Evolutionary conservation across 2,888 invertebrate species (phyloP), one percentile per base, ranked within the genome.

Genomic region (Epistrophella euchroma): DNA sequence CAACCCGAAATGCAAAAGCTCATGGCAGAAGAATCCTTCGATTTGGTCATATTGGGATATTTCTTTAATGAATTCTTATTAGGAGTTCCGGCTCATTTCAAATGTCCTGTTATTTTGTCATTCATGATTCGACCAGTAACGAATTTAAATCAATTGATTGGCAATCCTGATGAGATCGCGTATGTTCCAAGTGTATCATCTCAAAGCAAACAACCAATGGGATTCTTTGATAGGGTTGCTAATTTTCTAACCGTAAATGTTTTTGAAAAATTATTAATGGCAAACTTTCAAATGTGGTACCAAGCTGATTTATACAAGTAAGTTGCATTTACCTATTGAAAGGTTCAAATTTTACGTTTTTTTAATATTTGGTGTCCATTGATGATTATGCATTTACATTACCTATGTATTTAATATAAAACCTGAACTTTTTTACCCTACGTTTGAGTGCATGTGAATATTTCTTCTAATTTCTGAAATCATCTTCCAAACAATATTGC

Each of bases 1-100:
- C 68, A 86, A 13, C 74, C 86, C 2, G 35, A 62, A 4, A 66
- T 88, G 50, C 47, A 75, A 50, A 62, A 77, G 9, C 37, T 89
- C 4, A 88, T 89, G 88, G 52, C 77, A 1, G 81, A 84, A 19
- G 88, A 83, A 10, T 55, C 78, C 19, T 89, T 89, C 47, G 89
- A 89, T 64, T 77, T 89, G 55, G 83, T 89, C 0, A 71, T 89
- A 7, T 45, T 87, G 4, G 89, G 88, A 25, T 88, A 83, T 76
- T 85, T 88, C 43, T 55, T 88, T 2, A 88, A 88, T 76, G 88
- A 89, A 0, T 82, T 86, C 10, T 89, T 90, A 32, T 25, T 92
- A 70, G 92, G 92, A 19, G 37, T 92, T 25, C 90, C 90, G 0
- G 90, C 89, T 2, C 91, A 92, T 68, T 90, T 92, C 32, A 88